Conservation (phyloP, 2,888 invertebrate species). For the Xylocampa areola region DNA sequence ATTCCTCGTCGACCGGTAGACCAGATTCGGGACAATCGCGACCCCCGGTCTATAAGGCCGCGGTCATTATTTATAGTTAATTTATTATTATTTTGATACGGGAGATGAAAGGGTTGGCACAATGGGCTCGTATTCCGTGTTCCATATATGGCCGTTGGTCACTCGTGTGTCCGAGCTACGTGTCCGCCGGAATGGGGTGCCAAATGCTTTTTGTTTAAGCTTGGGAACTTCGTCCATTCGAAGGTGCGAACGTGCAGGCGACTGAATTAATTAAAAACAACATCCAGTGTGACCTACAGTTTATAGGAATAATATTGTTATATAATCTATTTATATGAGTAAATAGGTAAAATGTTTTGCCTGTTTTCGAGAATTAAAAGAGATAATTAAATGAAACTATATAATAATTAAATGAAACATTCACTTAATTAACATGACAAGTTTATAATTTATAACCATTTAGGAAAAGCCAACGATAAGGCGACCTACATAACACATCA, state of each 20-base stretch:
- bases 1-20: conserved; percentile 85
- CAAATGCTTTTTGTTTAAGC: conserved; percentile 66
- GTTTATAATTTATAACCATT: conserved; percentile 29
- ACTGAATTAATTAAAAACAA: conserved; percentile 30
- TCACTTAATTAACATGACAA: neutral
- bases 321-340: conserved; percentile 11
- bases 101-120: conserved; percentile 85
- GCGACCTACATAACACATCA: neutral
- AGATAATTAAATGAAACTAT: conserved; percentile 24
- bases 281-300: conserved; percentile 5
- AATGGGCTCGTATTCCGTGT: conserved; percentile 80
- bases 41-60: conserved; percentile 62
- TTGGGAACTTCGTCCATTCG: conserved; percentile 64
- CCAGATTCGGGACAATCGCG: conserved; percentile 71
- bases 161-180: conserved; percentile 64
- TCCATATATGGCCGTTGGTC: conserved; percentile 78
- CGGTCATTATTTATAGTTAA: conserved; percentile 86
- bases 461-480: conserved; percentile 4
- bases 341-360: conserved; percentile 28
- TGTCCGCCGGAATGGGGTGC: conserved; percentile 67
- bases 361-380: conserved; percentile 42
- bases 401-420: conserved; percentile 12
- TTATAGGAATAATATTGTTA: neutral
- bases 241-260: conserved; percentile 31
- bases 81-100: conserved; percentile 89